Conservation (phyloP, 2,888 invertebrate species). For the Epinotia demarniana region DNA sequence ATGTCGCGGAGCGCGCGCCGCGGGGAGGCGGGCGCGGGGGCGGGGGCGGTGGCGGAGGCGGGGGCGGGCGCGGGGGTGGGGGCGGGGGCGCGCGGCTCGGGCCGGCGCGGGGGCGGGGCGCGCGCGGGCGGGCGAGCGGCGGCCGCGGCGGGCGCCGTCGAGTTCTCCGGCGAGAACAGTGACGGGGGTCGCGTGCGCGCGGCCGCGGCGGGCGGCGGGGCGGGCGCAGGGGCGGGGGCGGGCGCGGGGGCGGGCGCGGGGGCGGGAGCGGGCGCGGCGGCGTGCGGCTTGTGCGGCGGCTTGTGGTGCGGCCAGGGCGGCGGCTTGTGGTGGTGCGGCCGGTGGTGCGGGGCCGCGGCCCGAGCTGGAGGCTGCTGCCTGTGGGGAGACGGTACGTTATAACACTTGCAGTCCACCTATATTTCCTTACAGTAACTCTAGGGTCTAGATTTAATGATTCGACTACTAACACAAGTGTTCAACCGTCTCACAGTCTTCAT, state of each 20-base stretch:
- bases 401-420: neutral
- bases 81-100: conserved; percentile 52
- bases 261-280: conserved; percentile 56
- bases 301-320: conserved; percentile 72
- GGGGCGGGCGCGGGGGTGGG: conserved; percentile 59
- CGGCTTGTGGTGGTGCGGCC: conserved; percentile 65
- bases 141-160: conserved; percentile 75
- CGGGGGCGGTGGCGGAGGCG: conserved; percentile 59
- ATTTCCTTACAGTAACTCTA: neutral
- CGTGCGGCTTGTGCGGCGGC: conserved; percentile 72
- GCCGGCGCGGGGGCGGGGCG: conserved; percentile 59
- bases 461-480: too few relatives aligned
- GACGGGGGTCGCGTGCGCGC: conserved; percentile 83
- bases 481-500: too few relatives aligned
- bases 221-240: conserved; percentile 50
- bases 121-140: conserved; percentile 61
- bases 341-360: conserved; percentile 55
- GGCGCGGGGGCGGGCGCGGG: conserved; percentile 51
- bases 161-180: conserved; percentile 87
- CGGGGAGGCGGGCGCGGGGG: conserved; percentile 66
- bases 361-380: conserved; percentile 54
- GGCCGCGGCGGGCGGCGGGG: conserved; percentile 47
- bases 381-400: conserved; percentile 45
- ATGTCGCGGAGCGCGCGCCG: conserved; percentile 70
- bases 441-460: too few relatives aligned